Evolutionary conservation across 35 echinoderm and acorn worm genomes (phyloP), one percentile per base, ranked within the genome.

Genomic region (Apostichopus japonicus): DNA sequence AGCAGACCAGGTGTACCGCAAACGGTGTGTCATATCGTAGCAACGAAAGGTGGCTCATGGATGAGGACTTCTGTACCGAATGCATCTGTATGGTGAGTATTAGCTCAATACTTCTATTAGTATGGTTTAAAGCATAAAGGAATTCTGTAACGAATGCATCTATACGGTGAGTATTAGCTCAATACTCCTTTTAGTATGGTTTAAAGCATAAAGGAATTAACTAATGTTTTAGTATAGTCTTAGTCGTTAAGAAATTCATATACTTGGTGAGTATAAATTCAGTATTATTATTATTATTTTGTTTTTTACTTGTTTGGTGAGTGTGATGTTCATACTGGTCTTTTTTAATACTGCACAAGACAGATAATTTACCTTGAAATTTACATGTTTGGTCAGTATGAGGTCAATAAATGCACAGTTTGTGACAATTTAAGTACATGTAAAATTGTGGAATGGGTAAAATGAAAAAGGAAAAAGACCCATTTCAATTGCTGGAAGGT

Each of bases 91-190:
- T 75, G 94, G 96, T 98, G 67, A 95, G 92, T 91, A 22, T 62
- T 67, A 71, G 7, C 23, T 80, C 8, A 44, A 25, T 33, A 14
- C 54, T 11, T 54, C 24, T n/a, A 15, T 44, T 25, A 44, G 33
- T 44, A 44, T 44, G 2, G 33, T 44, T 44, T 44, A n/a, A n/a
- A n/a, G n/a, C n/a, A n/a, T n/a, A n/a, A n/a, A 95, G 53, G 96
- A 98, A 80, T 91, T 92, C 16, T 98, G 96, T 59, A 92, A 94
- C 23, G 96, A 98, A 57, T 98, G 96, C 81, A 61, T 92, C n/a
- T 98, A 92, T 62, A 79, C 59, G 94, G 96, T 98, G 67, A 95
- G 92, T 91, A 22, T 62, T 67, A 71, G 7, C 23, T 80, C 8
- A 44, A 25, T 33, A 14, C 54, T 11, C 16, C 24, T n/a, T 52